Percentiles rank a stretch among this genome's conserved stretches.
Evolutionary conservation across 2,888 invertebrate species (phyloP).

Genomic region (Phragmatobia fuliginosa): DNA sequence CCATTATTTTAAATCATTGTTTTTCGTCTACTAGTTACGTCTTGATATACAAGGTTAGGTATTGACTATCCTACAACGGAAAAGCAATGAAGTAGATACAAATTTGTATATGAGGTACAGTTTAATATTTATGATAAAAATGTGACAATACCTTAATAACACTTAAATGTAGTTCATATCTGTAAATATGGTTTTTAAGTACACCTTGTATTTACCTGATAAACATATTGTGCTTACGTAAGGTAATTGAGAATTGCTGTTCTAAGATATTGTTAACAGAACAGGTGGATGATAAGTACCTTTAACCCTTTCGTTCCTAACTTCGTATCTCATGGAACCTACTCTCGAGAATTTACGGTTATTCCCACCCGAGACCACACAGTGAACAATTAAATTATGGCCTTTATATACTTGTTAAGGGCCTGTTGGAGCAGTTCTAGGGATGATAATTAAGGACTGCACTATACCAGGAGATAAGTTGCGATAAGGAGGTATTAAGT

Average conservation of each 20-base stretch:
- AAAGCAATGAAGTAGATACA: background rate
- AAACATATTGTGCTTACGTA: background rate
- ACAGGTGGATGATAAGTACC: slow-evolving; percentile 21
- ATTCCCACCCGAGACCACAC: slow-evolving; percentile 21
- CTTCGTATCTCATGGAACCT: slow-evolving; percentile 15
- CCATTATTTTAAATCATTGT: background rate
- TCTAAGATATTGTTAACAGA: slow-evolving; percentile 16
- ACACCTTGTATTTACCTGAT: background rate
- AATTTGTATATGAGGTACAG: background rate
- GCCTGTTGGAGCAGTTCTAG: slow-evolving; percentile 20
- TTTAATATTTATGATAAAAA: too few species aligned
- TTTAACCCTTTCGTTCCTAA: slow-evolving; percentile 13
- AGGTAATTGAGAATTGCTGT: slow-evolving; percentile 4
- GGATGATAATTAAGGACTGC: slow-evolving; percentile 24
- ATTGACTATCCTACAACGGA: background rate
- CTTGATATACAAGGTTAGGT: background rate
- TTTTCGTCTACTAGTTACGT: background rate
- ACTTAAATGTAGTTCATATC: background rate
- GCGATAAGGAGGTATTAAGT: slow-evolving; percentile 22
- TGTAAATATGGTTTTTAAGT: background rate
- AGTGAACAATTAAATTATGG: slow-evolving; percentile 29
- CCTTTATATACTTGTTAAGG: slow-evolving; percentile 29
- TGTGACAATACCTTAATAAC: too few species aligned
- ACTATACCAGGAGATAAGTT: slow-evolving; percentile 22
- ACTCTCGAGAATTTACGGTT: slow-evolving; percentile 15